Conservation (phyloP, 2,113 vertebrate species). For the Apaloderma vittatum region DNA sequence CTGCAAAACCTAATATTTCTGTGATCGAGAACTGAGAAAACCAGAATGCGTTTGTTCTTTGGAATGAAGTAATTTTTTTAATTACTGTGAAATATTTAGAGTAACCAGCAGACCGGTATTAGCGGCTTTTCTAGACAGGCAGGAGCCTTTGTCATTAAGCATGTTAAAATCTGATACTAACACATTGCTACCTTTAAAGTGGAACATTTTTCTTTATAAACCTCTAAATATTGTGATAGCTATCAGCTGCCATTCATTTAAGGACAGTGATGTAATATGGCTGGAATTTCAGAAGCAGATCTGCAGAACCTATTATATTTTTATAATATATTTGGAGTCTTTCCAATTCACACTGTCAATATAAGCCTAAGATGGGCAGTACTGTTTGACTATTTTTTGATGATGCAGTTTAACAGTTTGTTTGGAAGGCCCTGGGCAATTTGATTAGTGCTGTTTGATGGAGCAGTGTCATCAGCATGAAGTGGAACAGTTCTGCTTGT, state of each 20-base stretch:
- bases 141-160: slow-evolving; percentile 14
- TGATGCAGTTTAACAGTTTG: slow-evolving; percentile 71
- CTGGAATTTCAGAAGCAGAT: slow-evolving; percentile 60
- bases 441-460: slow-evolving; percentile 68
- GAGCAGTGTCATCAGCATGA: slow-evolving; percentile 63
- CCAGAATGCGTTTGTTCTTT: background rate
- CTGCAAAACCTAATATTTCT: background rate
- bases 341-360: slow-evolving; percentile 64
- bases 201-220: slow-evolving; percentile 59
- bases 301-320: slow-evolving; percentile 38
- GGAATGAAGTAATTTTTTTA: background rate
- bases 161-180: slow-evolving; percentile 51
- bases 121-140: slow-evolving; percentile 5
- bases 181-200: slow-evolving; percentile 49
- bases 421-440: slow-evolving; percentile 77
- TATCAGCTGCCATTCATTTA: slow-evolving; percentile 52
- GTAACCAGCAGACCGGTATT: background rate
- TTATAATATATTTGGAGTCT: slow-evolving; percentile 55
- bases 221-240: slow-evolving; percentile 67
- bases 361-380: slow-evolving; percentile 60
- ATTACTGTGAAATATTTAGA: slow-evolving; percentile 12
- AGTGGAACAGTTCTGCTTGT: slow-evolving; percentile 72
- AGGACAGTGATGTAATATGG: slow-evolving; percentile 65
- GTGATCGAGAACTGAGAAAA: background rate
- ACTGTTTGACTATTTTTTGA: slow-evolving; percentile 63